Conservation (phyloP, 37 sponge, comb jelly and placozoan genomes). For the Corticium candelabrum region DNA sequence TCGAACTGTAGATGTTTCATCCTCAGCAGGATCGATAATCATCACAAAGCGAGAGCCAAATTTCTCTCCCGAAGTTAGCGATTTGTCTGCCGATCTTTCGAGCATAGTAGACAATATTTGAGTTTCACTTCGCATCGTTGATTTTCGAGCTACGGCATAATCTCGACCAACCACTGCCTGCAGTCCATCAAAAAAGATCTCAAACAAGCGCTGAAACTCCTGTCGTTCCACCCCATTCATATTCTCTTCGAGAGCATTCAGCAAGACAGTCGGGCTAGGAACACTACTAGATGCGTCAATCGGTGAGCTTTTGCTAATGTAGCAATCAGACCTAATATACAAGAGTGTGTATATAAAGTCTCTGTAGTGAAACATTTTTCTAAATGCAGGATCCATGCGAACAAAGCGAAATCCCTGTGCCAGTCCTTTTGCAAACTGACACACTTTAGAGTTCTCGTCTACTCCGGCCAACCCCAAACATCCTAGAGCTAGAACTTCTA, state of each 20-base stretch:
- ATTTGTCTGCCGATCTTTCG: not conserved
- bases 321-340: not conserved
- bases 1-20: not conserved
- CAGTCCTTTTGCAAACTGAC: slow-evolving; percentile 8
- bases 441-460: no score
- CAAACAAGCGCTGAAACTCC: not conserved
- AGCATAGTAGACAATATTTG: not conserved
- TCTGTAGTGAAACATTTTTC: not conserved
- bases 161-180: not conserved
- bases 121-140: not conserved
- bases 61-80: not conserved
- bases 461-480: not conserved
- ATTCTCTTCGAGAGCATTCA: slow-evolving; percentile 5
- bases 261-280: not conserved
- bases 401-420: not conserved
- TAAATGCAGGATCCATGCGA: not conserved
- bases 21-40: slow-evolving; percentile 9
- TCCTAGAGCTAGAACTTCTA: not conserved
- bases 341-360: slow-evolving; percentile 5
- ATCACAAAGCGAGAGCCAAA: not conserved
- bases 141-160: not conserved
- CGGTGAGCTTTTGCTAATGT: not conserved
- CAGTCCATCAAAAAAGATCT: not conserved
- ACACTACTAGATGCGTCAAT: not conserved
- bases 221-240: not conserved